These are phyloP conservation scores for Coenonympha arcania DNA, from an alignment of 2,888 invertebrate genomes.

Conservation along the genomic window DNA sequence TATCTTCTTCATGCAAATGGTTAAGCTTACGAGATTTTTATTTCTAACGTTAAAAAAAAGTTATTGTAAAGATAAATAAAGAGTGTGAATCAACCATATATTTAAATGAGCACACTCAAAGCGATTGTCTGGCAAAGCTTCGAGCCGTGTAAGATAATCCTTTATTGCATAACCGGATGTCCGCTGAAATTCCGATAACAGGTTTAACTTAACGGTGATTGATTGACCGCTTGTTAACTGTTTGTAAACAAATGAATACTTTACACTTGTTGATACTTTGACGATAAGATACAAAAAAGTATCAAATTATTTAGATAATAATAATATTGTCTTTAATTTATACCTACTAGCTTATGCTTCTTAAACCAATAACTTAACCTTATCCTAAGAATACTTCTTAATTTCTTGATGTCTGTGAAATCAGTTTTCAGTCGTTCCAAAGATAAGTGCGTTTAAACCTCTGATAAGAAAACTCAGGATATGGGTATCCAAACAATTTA, in stretches of 20 bases:
- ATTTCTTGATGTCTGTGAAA: not conserved
- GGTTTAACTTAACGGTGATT: conserved; percentile 20
- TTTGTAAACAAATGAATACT: not conserved
- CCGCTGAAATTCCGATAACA: conserved; percentile 21
- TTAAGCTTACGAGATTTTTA: too few relatives aligned
- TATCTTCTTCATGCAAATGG: too few relatives aligned
- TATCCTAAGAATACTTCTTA: not conserved
- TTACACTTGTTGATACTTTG: not conserved
- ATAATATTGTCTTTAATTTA: too few relatives aligned
- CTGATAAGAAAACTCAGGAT: too few relatives aligned
- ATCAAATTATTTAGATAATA: not conserved
- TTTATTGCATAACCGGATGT: conserved; percentile 53
- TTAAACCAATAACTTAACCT: too few relatives aligned
- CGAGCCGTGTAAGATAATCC: conserved; percentile 60
- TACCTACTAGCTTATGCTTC: too few relatives aligned
- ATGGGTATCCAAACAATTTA: too few relatives aligned
- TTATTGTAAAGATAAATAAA: not conserved
- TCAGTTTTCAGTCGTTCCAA: too few relatives aligned
- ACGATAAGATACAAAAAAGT: not conserved
- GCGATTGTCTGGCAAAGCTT: conserved; percentile 61
- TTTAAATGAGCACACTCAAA: conserved; percentile 28
- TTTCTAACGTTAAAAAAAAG: not conserved
- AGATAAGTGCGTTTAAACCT: too few relatives aligned
- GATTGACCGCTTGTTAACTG: conserved; percentile 14
- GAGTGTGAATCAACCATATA: not conserved